These are phyloP conservation scores for Callipepla squamata DNA, from an alignment of 2,113 vertebrate species.

Conservation along the genomic window DNA sequence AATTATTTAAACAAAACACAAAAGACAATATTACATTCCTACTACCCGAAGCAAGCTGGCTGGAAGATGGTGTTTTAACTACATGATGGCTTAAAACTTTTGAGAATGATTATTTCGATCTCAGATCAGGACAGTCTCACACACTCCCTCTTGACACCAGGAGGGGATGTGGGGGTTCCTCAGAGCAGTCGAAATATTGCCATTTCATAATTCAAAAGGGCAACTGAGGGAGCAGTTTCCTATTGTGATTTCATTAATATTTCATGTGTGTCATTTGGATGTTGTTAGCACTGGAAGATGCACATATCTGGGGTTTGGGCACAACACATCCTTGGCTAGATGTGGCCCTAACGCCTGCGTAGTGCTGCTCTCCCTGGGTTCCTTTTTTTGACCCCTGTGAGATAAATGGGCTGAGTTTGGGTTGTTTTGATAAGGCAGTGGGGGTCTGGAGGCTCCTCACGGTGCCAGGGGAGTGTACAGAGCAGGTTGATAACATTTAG, in stretches of 20 bases:
- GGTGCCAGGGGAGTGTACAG: fast-evolving
- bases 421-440: not conserved
- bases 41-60: not conserved
- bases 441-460: not conserved
- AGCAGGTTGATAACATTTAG: not conserved
- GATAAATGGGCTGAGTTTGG: not conserved
- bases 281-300: not conserved
- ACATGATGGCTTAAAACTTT: fast-evolving
- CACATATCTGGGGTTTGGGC: not conserved
- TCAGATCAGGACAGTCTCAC: not conserved
- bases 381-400: too few relatives aligned
- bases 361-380: not conserved
- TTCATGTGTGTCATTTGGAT: not conserved
- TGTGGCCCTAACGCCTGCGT: not conserved
- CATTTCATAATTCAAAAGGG: fast-evolving
- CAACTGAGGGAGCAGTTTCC: not conserved
- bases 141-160: not conserved
- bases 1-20: not conserved
- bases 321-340: not conserved
- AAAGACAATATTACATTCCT: not conserved
- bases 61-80: not conserved
- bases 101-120: not conserved
- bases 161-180: not conserved
- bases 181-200: not conserved
- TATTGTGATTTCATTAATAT: not conserved